phyloP scores from a whole-genome alignment of 2,888 invertebrate species.

The Noctua fimbriata region DNA sequence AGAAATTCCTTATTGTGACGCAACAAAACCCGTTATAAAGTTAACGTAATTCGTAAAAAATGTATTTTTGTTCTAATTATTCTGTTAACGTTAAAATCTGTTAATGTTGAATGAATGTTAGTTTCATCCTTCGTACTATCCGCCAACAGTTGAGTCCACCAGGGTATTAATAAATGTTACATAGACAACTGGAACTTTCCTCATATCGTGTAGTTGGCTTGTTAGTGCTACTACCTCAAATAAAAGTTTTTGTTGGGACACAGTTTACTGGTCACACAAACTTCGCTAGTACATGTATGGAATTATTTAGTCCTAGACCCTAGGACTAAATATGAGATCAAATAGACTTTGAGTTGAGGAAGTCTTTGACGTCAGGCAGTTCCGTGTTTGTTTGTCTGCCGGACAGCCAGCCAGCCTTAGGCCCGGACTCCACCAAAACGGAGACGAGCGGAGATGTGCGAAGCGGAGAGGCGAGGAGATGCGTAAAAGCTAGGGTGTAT shows the following conservation, averaged over 20 bases:
- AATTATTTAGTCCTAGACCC: constrained; percentile 1
- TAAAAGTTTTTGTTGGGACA: constrained; percentile 19
- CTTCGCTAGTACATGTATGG: constrained; percentile 19
- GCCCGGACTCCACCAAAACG: too few relatives aligned
- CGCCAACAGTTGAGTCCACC: background rate
- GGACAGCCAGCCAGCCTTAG: background rate
- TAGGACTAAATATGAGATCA: too few relatives aligned
- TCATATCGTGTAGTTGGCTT: constrained; percentile 34
- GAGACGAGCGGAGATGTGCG: too few relatives aligned
- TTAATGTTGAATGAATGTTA: background rate
- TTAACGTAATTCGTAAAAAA: background rate
- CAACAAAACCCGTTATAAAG: background rate
- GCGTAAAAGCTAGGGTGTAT: too few relatives aligned
- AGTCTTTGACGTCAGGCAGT: background rate
- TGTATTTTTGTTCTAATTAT: background rate
- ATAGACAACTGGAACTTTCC: constrained; percentile 27
- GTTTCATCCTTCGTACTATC: background rate
- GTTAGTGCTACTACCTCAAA: constrained; percentile 45
- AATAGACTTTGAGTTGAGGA: background rate
- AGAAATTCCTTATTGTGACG: background rate
- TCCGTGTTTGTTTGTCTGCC: background rate
- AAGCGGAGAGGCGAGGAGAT: too few relatives aligned
- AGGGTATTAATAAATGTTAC: constrained; percentile 9
- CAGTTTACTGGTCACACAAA: constrained; percentile 13
- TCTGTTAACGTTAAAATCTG: background rate